A percentile compares a stretch with the other conserved stretches of the same genome.
These are phyloP conservation scores for Heterocephalus glaber DNA, from an alignment of 2,113 vertebrate species.

Conservation along the genomic window DNA sequence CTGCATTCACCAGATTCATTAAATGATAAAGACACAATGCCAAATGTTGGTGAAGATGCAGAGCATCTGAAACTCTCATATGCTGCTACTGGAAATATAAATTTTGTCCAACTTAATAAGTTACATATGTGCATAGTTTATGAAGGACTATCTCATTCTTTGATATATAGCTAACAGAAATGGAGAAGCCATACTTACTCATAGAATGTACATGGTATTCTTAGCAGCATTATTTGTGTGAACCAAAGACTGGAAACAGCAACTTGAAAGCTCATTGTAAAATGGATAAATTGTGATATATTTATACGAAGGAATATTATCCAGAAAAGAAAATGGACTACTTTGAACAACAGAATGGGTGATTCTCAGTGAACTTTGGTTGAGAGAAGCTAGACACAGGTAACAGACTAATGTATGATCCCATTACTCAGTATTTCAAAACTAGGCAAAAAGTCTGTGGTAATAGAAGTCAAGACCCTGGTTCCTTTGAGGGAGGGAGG, in stretches of 20 bases:
- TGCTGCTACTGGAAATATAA: neutral
- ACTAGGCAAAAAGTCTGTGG: neutral
- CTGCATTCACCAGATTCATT: neutral
- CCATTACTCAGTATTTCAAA: neutral
- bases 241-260: neutral
- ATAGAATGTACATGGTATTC: neutral
- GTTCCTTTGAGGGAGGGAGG: neutral
- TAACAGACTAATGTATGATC: neutral
- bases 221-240: slow-evolving; percentile 4
- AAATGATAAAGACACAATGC: neutral
- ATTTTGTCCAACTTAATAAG: neutral
- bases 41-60: neutral
- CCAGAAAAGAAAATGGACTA: neutral
- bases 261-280: neutral
- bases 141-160: neutral
- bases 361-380: neutral
- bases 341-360: neutral
- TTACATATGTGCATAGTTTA: slow-evolving; percentile 6
- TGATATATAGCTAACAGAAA: neutral
- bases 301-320: slow-evolving; percentile 8
- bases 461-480: neutral
- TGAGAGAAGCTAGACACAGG: neutral
- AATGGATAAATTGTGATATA: neutral
- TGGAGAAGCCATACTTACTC: neutral
- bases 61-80: neutral